These are phyloP conservation scores for Leptinotarsa texana DNA, from an alignment of 1,140 invertebrate genomes.

Conservation along the genomic window DNA sequence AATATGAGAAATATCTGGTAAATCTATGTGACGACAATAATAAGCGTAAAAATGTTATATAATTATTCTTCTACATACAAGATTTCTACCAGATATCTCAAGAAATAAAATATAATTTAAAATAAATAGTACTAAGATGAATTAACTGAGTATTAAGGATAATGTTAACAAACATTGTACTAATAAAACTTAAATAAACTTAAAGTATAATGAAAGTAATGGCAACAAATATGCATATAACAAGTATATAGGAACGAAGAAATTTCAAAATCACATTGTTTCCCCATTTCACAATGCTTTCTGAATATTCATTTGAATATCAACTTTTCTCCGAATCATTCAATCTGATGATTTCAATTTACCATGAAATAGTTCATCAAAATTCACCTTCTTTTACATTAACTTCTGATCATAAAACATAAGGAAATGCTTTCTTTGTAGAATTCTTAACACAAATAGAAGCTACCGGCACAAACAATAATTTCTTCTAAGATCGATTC, in stretches of 20 bases:
- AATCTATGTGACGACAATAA: not conserved
- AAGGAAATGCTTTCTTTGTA: too few relatives aligned
- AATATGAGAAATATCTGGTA: not conserved
- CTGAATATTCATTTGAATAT: too few relatives aligned
- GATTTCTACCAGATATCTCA: constrained; percentile 29
- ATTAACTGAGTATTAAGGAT: constrained; percentile 1
- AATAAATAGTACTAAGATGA: not conserved
- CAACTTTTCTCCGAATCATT: too few relatives aligned
- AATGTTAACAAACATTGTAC: not conserved
- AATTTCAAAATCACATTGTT: too few relatives aligned
- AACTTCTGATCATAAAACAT: too few relatives aligned
- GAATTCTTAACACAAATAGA: too few relatives aligned
- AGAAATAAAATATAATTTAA: constrained; percentile 17
- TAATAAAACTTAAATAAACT: not conserved
- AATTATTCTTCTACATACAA: not conserved
- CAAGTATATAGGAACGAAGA: not conserved
- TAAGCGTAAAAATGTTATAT: not conserved
- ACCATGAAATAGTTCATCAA: too few relatives aligned
- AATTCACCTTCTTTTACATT: too few relatives aligned
- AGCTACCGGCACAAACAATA: too few relatives aligned
- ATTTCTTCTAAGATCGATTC: too few relatives aligned
- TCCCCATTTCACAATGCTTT: too few relatives aligned
- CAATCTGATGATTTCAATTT: too few relatives aligned
- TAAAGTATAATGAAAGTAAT: not conserved
- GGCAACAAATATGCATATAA: not conserved